Conservation (phyloP, 2,797 vertebrate species). For the Chelidonichthys spinosus region DNA sequence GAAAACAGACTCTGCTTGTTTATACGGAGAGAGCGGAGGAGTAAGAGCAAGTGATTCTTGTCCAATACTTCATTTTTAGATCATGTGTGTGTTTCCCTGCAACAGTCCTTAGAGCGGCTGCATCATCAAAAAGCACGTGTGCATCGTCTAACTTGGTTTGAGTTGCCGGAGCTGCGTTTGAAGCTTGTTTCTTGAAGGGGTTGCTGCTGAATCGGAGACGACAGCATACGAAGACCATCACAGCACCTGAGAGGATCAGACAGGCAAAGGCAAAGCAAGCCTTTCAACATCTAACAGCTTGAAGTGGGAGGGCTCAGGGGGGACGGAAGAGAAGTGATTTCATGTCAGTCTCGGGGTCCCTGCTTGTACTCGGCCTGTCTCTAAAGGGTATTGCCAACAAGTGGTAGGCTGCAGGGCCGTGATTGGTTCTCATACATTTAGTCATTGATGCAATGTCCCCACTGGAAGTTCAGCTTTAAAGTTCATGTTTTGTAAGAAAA, state of each 20-base stretch:
- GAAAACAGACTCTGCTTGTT: constrained; percentile 23
- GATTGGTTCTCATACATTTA: constrained; percentile 12
- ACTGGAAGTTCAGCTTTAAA: constrained; percentile 9
- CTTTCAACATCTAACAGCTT: constrained; percentile 49
- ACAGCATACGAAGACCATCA: constrained; percentile 64
- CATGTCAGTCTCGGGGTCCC: constrained; percentile 7
- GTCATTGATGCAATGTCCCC: neutral
- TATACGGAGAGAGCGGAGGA: constrained; percentile 29
- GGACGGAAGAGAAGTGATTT: constrained; percentile 41
- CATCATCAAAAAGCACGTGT: constrained; percentile 27
- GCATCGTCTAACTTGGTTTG: constrained; percentile 37
- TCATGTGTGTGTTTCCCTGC: constrained; percentile 25
- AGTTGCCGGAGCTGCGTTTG: constrained; percentile 46
- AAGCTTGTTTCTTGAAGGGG: constrained; percentile 50
- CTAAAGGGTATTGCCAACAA: constrained; percentile 40
- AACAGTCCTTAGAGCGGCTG: constrained; percentile 30
- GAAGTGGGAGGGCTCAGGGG: constrained; percentile 33
- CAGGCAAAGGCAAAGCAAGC: constrained; percentile 51
- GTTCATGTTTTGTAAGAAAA: constrained; percentile 13
- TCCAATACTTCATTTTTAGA: constrained; percentile 34
- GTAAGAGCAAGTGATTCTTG: constrained; percentile 37
- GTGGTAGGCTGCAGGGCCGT: constrained; percentile 1
- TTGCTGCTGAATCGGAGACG: constrained; percentile 54
- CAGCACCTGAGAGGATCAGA: constrained; percentile 56
- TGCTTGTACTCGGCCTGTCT: constrained; percentile 14